A percentile compares a stretch with the other conserved stretches of the same genome.
phyloP scores from a whole-genome alignment of 2,888 invertebrate genomes.

The Allacma fusca region DNA sequence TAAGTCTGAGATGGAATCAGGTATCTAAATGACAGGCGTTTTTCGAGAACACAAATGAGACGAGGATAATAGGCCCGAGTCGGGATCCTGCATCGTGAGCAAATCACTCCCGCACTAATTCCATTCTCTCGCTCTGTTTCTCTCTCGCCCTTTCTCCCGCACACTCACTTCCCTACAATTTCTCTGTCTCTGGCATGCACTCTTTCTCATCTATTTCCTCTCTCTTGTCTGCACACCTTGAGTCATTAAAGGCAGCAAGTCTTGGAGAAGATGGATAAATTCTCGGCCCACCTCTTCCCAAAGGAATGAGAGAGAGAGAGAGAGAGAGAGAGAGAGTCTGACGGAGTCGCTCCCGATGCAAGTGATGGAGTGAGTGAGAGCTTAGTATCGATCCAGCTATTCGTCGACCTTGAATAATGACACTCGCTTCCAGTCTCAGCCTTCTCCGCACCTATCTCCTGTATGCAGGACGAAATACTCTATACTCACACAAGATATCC shows the following conservation, averaged over 20 bases:
- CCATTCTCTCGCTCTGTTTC: not conserved
- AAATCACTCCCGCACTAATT: not conserved
- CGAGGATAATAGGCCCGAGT: too few species aligned
- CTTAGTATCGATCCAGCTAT: conserved; percentile 27
- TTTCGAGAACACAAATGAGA: too few species aligned
- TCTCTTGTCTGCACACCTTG: not conserved
- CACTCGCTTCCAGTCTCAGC: conserved; percentile 21
- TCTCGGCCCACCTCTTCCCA: too few species aligned
- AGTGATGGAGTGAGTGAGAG: conserved; percentile 4
- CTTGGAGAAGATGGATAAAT: too few species aligned
- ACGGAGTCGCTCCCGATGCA: too few species aligned
- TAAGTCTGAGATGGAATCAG: too few species aligned
- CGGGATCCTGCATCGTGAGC: not conserved
- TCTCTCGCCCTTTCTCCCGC: conserved; percentile 16
- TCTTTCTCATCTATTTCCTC: not conserved
- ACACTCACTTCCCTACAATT: not conserved
- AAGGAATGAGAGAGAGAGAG: not conserved
- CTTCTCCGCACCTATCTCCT: too few species aligned
- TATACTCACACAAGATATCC: too few species aligned
- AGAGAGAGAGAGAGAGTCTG: not conserved
- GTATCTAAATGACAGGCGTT: too few species aligned
- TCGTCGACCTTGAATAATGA: conserved; percentile 37
- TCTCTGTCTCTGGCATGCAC: conserved; percentile 10
- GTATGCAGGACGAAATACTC: too few species aligned
- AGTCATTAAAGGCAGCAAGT: too few species aligned